Evolutionary conservation across 92 coral and sea anemone species (phyloP), one percentile per base, ranked within the genome.

Genomic region (Parazoanthus darwini): DNA sequence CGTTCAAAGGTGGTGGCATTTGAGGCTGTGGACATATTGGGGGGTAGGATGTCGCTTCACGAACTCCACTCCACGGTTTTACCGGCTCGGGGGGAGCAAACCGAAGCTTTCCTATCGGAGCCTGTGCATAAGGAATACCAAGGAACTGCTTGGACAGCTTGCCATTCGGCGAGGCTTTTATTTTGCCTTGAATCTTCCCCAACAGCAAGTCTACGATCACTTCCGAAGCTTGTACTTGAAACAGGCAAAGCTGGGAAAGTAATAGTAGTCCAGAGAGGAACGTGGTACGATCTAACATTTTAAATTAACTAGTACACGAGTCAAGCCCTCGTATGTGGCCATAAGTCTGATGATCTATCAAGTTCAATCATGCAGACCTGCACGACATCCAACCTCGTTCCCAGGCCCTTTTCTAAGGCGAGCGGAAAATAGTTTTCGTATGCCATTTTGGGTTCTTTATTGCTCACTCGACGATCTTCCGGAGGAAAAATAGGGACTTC

Each of bases 91-190:
- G 98, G 67, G 94, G 90, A 42, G 90, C 88, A 85, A 95, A 95
- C 76, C 98, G 91, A 63, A 93, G 85, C 70, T 90, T 87, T 43
- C 93, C 96, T 75, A 92, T 82, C 13, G 98, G 98, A 26, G 98
- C 91, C 37, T 89, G 74, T 23, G 94, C 98, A 71, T 88, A 95
- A 72, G 98, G 98, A 68, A 95, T 91, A 23, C 98, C 96, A 39
- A 95, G 94, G 86, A 91, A 95, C 86, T 78, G 58, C 42, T 91
- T 85, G 50, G 88, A 92, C 8, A 70, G 65, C 54, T 91, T 90
- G 6, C 96, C 90, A 70, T 86, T 86, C 73, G 89, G 67, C 50
- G 93, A 82, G 50, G 77, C 78, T 77, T 81, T 82, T 26, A 77
- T 76, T 81, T 84, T 89, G 44, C 98, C 98, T 37, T 88, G 91